Evolutionary conservation across 2,113 vertebrate species (phyloP), one percentile per base, ranked within the genome.

Genomic region (Pongo abelii): DNA sequence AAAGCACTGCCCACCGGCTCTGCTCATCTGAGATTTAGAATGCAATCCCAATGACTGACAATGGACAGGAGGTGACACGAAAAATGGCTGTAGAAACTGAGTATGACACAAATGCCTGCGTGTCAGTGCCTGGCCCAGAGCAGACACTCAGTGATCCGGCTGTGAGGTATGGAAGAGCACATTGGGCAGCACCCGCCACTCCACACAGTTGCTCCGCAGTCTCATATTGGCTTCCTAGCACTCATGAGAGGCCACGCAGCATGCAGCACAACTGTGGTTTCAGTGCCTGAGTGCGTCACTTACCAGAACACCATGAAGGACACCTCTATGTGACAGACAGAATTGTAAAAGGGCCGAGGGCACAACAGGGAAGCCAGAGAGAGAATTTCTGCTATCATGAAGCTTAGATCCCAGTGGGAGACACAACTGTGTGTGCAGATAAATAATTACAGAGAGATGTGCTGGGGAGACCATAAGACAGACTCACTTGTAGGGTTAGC

Each of bases 371-470:
- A 72, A 78, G 40, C 17, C 48, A 91, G 64, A 95, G 61, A 74
- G 55, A 25, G 40, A 72, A 72, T 50, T 46, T 93, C 84, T 97
- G 59, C 38, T 84, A 72, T 93, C 57, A 2, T 4, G 43, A 52
- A 89, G 50, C 74, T 92, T 52, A 57, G 90, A 78, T 88, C 80
- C 86, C 61, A 59, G 77, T 32, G 5, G 97, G 69, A 75, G 64
- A 95, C 57, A 77, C 74, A 74, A 72, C 61, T 69, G 57, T 81
- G 22, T 61, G 32, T 25, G 22, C 86, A 61, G 70, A 91, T 48
- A 91, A 95, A 79, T 96, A 61, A 87, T 87, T 94, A 89, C 48
- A 59, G 75, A 95, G 67, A 17, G 43, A 46, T 32, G 35, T 72
- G 57, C 72, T n/a, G 38, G 43, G 43, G 89, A 94, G 48, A 91